These are phyloP conservation scores for Thunnus maccoyii DNA, from an alignment of 2,113 vertebrate genomes.

Conservation along the genomic window DNA sequence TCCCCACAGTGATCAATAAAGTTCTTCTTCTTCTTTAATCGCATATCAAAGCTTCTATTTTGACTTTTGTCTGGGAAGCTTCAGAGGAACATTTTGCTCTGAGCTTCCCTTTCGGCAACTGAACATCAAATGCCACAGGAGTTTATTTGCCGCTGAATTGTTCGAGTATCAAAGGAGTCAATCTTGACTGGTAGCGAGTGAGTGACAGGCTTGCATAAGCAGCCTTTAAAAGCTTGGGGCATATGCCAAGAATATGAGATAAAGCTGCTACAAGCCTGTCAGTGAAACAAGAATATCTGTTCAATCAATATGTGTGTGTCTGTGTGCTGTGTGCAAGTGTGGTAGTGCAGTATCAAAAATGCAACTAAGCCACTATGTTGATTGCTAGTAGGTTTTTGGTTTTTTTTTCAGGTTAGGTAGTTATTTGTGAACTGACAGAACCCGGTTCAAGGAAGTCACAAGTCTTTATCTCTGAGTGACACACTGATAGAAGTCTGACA, in stretches of 20 bases:
- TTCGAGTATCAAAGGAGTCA: conserved; percentile 40
- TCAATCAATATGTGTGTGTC: conserved; percentile 6
- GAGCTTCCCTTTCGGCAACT: not conserved
- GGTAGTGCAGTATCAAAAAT: not conserved
- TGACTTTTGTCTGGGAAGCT: not conserved
- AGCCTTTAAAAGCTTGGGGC: conserved; percentile 46
- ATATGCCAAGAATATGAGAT: conserved; percentile 57
- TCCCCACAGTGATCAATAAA: too few relatives aligned
- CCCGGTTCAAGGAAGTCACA: not conserved
- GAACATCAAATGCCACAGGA: conserved; percentile 47
- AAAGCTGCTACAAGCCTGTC: conserved; percentile 39
- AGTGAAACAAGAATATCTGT: conserved; percentile 33
- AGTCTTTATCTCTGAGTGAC: conserved; percentile 36
- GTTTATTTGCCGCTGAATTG: conserved; percentile 18
- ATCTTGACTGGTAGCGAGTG: conserved; percentile 54
- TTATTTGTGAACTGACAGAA: conserved; percentile 14
- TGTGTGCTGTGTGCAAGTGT: not conserved
- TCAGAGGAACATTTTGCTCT: not conserved
- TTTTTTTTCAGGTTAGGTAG: not conserved
- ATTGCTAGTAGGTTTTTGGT: not conserved
- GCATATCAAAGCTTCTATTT: not conserved
- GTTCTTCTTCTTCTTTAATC: too few relatives aligned
- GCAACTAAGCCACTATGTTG: not conserved
- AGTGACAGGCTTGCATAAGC: conserved; percentile 45
- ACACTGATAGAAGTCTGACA: conserved; percentile 32